phyloP scores from a whole-genome alignment of 2,888 invertebrate genomes.

The Cistogaster globosa region DNA sequence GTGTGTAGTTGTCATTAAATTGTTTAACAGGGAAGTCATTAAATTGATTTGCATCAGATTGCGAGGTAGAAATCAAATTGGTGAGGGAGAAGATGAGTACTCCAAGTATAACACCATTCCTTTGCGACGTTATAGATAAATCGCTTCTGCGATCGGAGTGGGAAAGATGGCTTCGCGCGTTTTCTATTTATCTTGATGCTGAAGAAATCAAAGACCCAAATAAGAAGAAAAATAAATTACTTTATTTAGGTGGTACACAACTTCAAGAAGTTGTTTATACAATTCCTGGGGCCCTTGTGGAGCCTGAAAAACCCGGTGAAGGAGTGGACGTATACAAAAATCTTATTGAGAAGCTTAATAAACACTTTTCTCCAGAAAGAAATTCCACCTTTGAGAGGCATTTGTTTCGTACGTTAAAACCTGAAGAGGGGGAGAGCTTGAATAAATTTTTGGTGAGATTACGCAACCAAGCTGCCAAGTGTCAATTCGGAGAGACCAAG shows the following conservation, averaged over 20 bases:
- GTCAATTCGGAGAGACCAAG: slow-evolving; percentile 58
- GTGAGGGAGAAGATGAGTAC: slow-evolving; percentile 18
- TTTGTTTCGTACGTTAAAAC: slow-evolving; percentile 64
- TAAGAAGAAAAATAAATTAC: slow-evolving; percentile 57
- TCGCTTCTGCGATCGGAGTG: slow-evolving; percentile 49
- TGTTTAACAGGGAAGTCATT: not conserved
- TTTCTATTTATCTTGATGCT: slow-evolving; percentile 54
- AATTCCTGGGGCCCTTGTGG: no score
- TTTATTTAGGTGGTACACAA: no score
- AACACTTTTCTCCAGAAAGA: slow-evolving; percentile 57
- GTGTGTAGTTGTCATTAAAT: no score
- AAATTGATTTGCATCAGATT: slow-evolving; percentile 43
- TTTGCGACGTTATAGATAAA: slow-evolving; percentile 39
- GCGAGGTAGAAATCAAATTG: not conserved
- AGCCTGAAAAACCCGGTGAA: no score
- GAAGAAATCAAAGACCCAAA: slow-evolving; percentile 58
- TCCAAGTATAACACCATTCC: not conserved
- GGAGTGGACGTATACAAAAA: not conserved
- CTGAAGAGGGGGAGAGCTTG: slow-evolving; percentile 76
- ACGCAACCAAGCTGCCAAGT: slow-evolving; percentile 61
- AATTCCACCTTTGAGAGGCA: slow-evolving; percentile 73
- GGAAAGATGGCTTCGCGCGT: slow-evolving; percentile 58
- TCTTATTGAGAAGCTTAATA: slow-evolving; percentile 40
- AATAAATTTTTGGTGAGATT: slow-evolving; percentile 76
- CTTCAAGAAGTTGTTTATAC: no score